Evolutionary conservation across 2,113 vertebrate genomes (phyloP), one percentile per base, ranked within the genome.

Genomic region (Sialia sialis): DNA sequence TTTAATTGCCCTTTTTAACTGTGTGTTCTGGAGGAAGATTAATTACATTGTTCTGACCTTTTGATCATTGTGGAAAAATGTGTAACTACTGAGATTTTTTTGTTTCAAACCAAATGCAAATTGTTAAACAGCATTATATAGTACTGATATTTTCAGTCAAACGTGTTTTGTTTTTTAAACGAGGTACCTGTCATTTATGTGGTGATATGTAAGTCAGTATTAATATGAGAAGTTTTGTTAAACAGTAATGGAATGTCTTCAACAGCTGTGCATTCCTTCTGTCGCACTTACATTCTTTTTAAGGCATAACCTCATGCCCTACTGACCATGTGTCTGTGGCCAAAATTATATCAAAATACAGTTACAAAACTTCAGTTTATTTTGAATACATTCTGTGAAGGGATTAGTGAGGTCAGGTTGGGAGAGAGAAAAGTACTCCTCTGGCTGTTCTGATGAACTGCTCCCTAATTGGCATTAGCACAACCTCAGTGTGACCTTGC

Each of bases 181-280:
- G 29, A 55, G 74, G 26, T 80, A 10, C 23, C 58, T 49, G 19
- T 23, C 0, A 0, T 5, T 13, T 25, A 11, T 70, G 66, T 39
- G 48, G 48, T 6, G 0, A 18, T 55, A 41, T 22, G 32, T 36
- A 39, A 29, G 68, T 60, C 63, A 10, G 26, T 29, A 7, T 67
- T 44, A 49, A 13, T 6, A 14, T 11, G 48, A 84, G 48, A 59
- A 25, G 5, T 44, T 86, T 63, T 16, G 59, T 89, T 77, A 20
- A 69, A 36, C 13, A 30, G 27, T 52, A 41, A 15, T 21, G 27
- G 76, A 84, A 56, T 7, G 2, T 67, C 34, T 81, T 58, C 38
- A 49, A 38, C 39, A 75, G 39, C 55, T 83, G 16, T 76, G 39
- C 43, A 6, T 89, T 87, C 51, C 41, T 75, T 85, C 32, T 29